A percentile compares a stretch with the other conserved stretches of the same genome.
Evolutionary conservation across 2,888 invertebrate genomes (phyloP).

Genomic region (Lathronympha strigana): DNA sequence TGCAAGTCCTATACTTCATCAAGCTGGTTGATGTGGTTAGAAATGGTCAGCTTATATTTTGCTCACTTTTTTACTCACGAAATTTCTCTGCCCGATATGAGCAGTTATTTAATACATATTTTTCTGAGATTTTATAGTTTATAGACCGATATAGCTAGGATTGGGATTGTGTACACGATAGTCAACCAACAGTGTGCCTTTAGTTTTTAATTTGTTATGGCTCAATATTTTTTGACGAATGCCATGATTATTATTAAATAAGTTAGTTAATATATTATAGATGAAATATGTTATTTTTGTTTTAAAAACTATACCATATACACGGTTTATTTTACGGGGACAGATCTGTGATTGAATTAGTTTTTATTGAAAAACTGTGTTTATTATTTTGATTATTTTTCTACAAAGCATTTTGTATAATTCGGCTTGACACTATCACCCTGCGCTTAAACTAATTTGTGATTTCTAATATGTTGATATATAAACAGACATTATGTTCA

Average conservation of each 20-base stretch:
- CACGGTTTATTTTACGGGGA: conserved; percentile 2
- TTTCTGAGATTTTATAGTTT: not conserved
- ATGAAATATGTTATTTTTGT: conserved; percentile 15
- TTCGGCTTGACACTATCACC: conserved; percentile 6
- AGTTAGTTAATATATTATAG: conserved; percentile 2
- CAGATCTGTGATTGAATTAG: conserved; percentile 30
- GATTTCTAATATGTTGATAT: not conserved
- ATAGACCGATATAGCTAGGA: not conserved
- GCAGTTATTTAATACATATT: no score
- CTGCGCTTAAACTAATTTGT: conserved; percentile 5
- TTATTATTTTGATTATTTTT: conserved; percentile 18
- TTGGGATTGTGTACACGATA: conserved; percentile 4
- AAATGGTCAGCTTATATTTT: no score
- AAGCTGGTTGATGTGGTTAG: no score
- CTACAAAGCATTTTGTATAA: conserved; percentile 25
- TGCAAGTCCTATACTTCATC: no score
- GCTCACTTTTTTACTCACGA: no score
- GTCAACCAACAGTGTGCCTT: conserved; percentile 18
- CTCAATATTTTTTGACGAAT: conserved; percentile 13
- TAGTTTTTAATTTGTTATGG: conserved; percentile 27
- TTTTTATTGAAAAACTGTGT: not conserved
- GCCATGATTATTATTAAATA: conserved; percentile 19
- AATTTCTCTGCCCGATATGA: no score
- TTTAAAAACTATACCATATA: not conserved
- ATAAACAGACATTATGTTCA: not conserved